Evolutionary conservation across 2,888 invertebrate genomes (phyloP).

Genomic region (Alcis repandata): DNA sequence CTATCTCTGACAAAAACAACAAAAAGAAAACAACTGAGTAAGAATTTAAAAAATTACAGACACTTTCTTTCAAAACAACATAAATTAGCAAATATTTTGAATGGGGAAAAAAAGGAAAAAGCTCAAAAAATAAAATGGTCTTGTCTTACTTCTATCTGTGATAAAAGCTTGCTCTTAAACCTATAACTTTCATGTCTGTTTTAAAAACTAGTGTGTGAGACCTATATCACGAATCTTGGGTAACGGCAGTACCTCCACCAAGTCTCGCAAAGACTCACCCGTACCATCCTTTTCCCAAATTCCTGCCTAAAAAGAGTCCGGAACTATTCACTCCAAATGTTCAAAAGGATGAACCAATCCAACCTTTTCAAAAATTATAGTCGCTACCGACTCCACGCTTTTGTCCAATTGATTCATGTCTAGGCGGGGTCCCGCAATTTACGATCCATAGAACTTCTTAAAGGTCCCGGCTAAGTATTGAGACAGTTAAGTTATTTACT

Average conservation of each 20-base stretch:
- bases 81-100: too few species aligned
- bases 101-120: too few species aligned
- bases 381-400: conserved; percentile 52
- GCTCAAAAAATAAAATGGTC: too few species aligned
- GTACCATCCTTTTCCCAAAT: too few species aligned
- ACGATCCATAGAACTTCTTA: conserved; percentile 65
- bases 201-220: neutral
- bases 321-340: conserved; percentile 25
- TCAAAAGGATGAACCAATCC: conserved; percentile 30
- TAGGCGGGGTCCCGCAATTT: conserved; percentile 67
- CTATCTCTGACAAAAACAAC: too few species aligned
- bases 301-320: neutral
- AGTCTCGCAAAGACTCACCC: too few species aligned
- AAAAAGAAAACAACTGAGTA: too few species aligned
- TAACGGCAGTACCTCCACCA: too few species aligned
- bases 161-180: neutral
- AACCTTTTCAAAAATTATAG: conserved; percentile 45
- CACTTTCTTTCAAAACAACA: too few species aligned
- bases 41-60: too few species aligned
- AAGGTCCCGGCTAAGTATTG: conserved; percentile 49
- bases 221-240: neutral
- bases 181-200: neutral
- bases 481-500: conserved; percentile 42
- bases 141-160: too few species aligned
- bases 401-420: conserved; percentile 67